These are phyloP conservation scores for Crepidodera aurea DNA, from an alignment of 2,888 invertebrate species.

Conservation along the genomic window DNA sequence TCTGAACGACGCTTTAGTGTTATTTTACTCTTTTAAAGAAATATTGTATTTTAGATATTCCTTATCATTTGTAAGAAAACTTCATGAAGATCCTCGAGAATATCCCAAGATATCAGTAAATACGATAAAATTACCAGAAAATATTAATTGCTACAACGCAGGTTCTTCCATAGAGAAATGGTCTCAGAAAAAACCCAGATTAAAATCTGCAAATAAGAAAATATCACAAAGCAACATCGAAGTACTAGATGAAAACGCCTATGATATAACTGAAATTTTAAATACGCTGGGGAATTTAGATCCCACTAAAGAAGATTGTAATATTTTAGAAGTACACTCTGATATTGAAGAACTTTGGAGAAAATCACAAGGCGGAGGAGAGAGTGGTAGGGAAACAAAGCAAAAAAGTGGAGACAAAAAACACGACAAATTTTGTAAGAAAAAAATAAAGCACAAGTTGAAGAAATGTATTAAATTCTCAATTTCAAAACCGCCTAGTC, in stretches of 20 bases:
- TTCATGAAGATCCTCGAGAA: slow-evolving; percentile 18
- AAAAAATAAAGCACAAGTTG: slow-evolving; percentile 41
- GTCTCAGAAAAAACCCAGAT: slow-evolving; percentile 54
- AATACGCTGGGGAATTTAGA: slow-evolving; percentile 34
- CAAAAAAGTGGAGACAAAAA: slow-evolving; percentile 14
- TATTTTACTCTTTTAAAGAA: too few species aligned
- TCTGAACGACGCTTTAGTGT: too few species aligned
- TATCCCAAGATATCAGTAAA: slow-evolving; percentile 45
- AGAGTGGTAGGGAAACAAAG: slow-evolving; percentile 16
- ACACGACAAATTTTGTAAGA: slow-evolving; percentile 30
- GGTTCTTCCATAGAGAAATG: slow-evolving; percentile 55
- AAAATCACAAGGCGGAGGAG: slow-evolving; percentile 37
- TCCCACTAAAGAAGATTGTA: slow-evolving; percentile 2
- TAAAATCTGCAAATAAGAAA: slow-evolving; percentile 48
- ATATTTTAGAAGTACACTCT: slow-evolving; percentile 48
- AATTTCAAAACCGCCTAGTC: slow-evolving; percentile 57
- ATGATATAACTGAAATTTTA: slow-evolving; percentile 37
- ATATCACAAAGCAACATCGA: slow-evolving; percentile 16
- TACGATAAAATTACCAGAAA: slow-evolving; percentile 51
- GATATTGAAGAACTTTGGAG: slow-evolving; percentile 52
- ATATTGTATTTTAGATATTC: slow-evolving; percentile 28
- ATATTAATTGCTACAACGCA: slow-evolving; percentile 50
- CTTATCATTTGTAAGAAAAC: slow-evolving; percentile 20
- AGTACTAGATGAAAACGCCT: slow-evolving; percentile 36
- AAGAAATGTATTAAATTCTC: slow-evolving; percentile 54